These are phyloP conservation scores for Hemiscyllium ocellatum DNA, from an alignment of 2,113 vertebrate species.

Conservation along the genomic window DNA sequence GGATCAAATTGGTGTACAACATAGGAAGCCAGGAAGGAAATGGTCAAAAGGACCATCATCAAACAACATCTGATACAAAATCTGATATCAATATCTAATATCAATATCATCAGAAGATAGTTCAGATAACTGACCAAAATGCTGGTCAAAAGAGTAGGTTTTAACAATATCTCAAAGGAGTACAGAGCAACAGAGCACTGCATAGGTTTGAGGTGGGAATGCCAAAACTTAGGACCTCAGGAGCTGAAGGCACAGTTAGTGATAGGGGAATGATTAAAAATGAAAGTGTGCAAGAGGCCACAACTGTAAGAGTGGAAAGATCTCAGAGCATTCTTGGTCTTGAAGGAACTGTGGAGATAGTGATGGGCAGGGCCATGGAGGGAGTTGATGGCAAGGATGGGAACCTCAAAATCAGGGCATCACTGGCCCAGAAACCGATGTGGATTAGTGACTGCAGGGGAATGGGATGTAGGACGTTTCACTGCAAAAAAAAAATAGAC, in stretches of 20 bases:
- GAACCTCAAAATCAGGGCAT: background rate
- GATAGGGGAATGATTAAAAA: background rate
- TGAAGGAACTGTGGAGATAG: background rate
- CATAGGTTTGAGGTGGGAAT: too few species aligned
- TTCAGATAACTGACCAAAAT: background rate
- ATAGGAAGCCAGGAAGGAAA: background rate
- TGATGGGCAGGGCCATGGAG: background rate
- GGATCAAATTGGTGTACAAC: background rate
- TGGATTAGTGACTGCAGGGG: background rate
- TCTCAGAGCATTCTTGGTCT: background rate
- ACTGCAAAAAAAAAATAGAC: background rate
- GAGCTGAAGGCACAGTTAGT: background rate
- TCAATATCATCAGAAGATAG: background rate
- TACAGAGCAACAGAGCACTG: background rate
- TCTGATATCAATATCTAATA: background rate
- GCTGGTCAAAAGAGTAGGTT: background rate
- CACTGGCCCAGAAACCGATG: background rate
- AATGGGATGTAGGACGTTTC: background rate
- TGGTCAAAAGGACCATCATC: background rate
- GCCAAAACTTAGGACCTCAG: background rate
- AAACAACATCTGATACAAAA: background rate
- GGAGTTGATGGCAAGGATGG: background rate
- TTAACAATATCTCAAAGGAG: background rate
- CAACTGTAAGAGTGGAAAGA: background rate
- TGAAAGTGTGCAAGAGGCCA: background rate